phyloP scores from a whole-genome alignment of 2,797 vertebrate species.

The Chromis chromis region DNA sequence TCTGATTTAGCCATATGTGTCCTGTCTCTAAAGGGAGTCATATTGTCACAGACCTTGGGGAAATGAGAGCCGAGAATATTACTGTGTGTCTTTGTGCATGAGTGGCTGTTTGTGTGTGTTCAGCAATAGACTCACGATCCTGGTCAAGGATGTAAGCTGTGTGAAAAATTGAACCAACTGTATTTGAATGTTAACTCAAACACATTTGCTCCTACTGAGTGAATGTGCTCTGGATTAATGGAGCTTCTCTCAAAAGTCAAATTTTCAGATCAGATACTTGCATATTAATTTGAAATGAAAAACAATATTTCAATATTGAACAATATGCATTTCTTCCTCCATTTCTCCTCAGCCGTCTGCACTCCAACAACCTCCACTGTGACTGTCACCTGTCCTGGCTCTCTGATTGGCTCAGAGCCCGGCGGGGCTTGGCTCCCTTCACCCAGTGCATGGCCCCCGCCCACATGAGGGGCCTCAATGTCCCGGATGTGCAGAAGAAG shows the following conservation, averaged over 20 bases:
- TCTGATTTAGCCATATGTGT: constrained; percentile 40
- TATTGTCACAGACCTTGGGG: constrained; percentile 55
- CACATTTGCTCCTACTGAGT: not conserved
- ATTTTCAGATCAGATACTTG: not conserved
- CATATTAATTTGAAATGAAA: not conserved
- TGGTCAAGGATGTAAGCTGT: constrained; percentile 14
- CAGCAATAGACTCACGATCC: constrained; percentile 5
- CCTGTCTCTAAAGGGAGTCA: constrained; percentile 44
- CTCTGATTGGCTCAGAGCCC: constrained; percentile 95
- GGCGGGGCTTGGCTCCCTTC: constrained; percentile 94
- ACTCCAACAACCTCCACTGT: constrained; percentile 96
- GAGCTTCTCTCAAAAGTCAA: not conserved
- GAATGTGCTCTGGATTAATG: constrained; percentile 3
- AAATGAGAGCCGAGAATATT: constrained; percentile 57
- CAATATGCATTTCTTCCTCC: not conserved
- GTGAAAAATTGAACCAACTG: not conserved
- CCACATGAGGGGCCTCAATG: constrained; percentile 94
- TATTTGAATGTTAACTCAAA: constrained; percentile 22
- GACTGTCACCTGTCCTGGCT: constrained; percentile 99
- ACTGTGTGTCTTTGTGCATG: constrained; percentile 28
- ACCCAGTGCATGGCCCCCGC: constrained; percentile 97
- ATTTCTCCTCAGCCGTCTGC: constrained; percentile 87
- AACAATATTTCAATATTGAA: not conserved
- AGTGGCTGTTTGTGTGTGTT: constrained; percentile 23
- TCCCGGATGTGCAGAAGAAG: constrained; percentile 96